A percentile compares a stretch with the other conserved stretches of the same genome.
Conservation (phyloP, 2,888 invertebrate genomes). For the Lutraria lutraria region DNA sequence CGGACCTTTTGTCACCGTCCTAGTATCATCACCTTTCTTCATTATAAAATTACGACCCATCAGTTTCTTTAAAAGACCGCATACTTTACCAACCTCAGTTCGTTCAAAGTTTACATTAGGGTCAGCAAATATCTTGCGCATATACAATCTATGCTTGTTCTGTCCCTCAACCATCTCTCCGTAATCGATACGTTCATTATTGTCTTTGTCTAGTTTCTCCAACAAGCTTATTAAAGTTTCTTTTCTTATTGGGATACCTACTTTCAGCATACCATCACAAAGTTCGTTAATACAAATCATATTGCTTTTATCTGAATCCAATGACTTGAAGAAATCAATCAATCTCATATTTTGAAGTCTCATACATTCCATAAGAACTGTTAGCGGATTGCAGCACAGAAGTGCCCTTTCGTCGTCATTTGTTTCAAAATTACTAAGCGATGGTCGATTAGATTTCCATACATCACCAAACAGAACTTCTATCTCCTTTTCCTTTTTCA, state of each 20-base stretch:
- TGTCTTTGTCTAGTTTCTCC: conserved; percentile 68
- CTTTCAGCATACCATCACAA: conserved; percentile 63
- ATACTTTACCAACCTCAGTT: conserved; percentile 70
- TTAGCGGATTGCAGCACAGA: conserved; percentile 65
- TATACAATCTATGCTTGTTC: conserved; percentile 62
- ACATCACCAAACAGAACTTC: conserved; percentile 67
- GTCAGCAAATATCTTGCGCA: conserved; percentile 43
- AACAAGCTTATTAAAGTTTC: conserved; percentile 55
- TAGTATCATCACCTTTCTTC: conserved; percentile 22
- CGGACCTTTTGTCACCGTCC: neutral
- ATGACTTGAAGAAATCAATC: conserved; percentile 66
- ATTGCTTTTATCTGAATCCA: conserved; percentile 69
- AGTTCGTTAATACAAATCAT: conserved; percentile 66
- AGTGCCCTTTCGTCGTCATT: conserved; percentile 66
- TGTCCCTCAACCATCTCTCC: conserved; percentile 69
- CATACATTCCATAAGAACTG: conserved; percentile 74
- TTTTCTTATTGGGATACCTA: conserved; percentile 65
- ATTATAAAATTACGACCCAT: conserved; percentile 55
- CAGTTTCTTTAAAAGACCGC: conserved; percentile 55
- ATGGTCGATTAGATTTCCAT: conserved; percentile 56
- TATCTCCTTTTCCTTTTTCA: conserved; percentile 60
- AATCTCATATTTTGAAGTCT: conserved; percentile 70
- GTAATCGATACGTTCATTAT: conserved; percentile 66
- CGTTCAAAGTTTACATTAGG: conserved; percentile 57
- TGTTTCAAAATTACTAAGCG: conserved; percentile 39